A percentile compares a stretch with the other conserved stretches of the same genome.
Conservation (phyloP, 1,140 invertebrate genomes). For the Steinernema feltiae region DNA sequence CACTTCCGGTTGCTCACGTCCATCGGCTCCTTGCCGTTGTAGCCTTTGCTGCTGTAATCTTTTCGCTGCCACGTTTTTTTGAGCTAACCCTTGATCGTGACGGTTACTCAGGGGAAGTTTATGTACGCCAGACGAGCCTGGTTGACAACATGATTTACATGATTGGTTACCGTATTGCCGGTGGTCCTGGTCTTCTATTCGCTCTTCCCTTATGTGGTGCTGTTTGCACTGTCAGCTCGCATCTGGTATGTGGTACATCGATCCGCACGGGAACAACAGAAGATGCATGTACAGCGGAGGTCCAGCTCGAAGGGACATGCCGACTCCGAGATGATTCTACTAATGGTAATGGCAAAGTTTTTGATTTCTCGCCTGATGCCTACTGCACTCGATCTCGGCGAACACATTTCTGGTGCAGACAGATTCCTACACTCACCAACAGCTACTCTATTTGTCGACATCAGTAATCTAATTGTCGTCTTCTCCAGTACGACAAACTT, state of each 20-base stretch:
- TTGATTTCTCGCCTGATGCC: slow-evolving; percentile 42
- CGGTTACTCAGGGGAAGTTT: slow-evolving; percentile 14
- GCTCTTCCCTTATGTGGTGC: slow-evolving; percentile 36
- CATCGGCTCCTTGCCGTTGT: slow-evolving; percentile 30
- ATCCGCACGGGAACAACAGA: slow-evolving; percentile 30
- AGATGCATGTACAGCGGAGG: slow-evolving; percentile 31
- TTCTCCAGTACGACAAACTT: slow-evolving; percentile 38
- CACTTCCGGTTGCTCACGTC: slow-evolving; percentile 20
- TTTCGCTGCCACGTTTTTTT: slow-evolving; percentile 39
- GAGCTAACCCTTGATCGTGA: slow-evolving; percentile 27
- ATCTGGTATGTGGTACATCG: slow-evolving; percentile 35
- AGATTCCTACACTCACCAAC: slow-evolving; percentile 24
- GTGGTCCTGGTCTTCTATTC: slow-evolving; percentile 42
- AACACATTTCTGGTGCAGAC: slow-evolving; percentile 36
- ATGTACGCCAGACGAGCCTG: slow-evolving; percentile 33
- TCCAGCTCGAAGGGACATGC: background rate
- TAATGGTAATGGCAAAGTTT: slow-evolving; percentile 43
- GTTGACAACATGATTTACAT: slow-evolving; percentile 39
- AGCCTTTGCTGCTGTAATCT: slow-evolving; percentile 26
- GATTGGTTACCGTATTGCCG: slow-evolving; percentile 42
- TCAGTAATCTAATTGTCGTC: slow-evolving; percentile 37
- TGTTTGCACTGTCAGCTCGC: slow-evolving; percentile 35
- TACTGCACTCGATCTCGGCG: slow-evolving; percentile 37
- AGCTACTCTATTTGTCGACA: slow-evolving; percentile 39
- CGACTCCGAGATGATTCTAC: slow-evolving; percentile 41